These are phyloP conservation scores for Slavum lentiscoides DNA, from an alignment of 2,888 invertebrate species.

Conservation along the genomic window DNA sequence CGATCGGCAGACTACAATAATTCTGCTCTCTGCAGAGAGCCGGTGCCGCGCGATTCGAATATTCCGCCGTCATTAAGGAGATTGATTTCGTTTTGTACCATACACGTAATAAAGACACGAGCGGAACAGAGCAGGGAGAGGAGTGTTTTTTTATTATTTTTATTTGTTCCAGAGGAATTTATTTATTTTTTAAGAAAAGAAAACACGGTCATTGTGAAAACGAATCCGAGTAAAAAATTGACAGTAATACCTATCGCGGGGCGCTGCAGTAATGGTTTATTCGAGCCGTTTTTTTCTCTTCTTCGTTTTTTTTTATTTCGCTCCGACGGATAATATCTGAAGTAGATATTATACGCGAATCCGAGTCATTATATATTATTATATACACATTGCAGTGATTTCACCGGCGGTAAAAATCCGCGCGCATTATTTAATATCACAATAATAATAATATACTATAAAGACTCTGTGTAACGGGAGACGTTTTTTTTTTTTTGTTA, in stretches of 20 bases:
- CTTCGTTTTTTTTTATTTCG: conserved; percentile 25
- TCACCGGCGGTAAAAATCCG: background rate
- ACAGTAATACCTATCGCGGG: background rate
- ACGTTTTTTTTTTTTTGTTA: no score
- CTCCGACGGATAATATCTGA: background rate
- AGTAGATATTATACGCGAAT: background rate
- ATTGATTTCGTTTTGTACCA: conserved; percentile 42
- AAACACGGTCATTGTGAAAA: conserved; percentile 38
- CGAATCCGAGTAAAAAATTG: conserved; percentile 44
- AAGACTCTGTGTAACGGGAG: no score
- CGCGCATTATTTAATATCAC: no score
- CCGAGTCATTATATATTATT: background rate
- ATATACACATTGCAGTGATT: conserved; percentile 1
- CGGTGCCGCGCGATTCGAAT: conserved; percentile 13
- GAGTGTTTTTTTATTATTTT: background rate
- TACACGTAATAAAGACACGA: background rate
- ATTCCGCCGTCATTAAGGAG: conserved; percentile 48
- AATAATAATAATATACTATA: no score
- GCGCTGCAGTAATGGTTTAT: conserved; percentile 28
- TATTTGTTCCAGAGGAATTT: conserved; percentile 10
- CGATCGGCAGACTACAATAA: no score
- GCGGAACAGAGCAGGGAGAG: no score
- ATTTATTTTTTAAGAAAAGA: background rate
- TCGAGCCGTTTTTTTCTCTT: background rate
- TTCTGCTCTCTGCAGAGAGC: no score